phyloP scores from a whole-genome alignment of 1,140 invertebrate genomes.

The Sitobion miscanthi region DNA sequence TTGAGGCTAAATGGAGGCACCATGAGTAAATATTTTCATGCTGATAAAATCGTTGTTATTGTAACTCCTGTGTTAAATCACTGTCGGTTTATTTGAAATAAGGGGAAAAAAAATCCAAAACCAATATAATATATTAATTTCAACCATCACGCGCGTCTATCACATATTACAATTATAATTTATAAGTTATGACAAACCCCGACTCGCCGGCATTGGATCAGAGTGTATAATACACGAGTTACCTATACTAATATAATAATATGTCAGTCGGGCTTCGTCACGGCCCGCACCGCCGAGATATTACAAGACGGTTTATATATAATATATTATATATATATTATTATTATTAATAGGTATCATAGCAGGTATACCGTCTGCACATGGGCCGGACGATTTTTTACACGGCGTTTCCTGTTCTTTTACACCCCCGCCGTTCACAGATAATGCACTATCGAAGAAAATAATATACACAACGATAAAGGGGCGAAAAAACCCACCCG shows the following conservation, averaged over 20 bases:
- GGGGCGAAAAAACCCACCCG: not conserved
- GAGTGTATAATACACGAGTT: not conserved
- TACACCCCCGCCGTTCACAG: not conserved
- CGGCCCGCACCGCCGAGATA: not conserved
- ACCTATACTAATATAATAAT: not conserved
- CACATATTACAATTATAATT: not conserved
- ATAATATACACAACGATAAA: not conserved
- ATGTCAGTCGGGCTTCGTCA: not conserved
- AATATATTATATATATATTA: not conserved
- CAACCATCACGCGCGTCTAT: not conserved
- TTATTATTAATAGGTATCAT: not conserved
- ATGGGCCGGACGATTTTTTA: not conserved
- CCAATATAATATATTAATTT: not conserved
- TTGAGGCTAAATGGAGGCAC: not conserved
- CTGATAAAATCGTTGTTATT: not conserved
- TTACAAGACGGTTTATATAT: not conserved
- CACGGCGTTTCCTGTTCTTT: not conserved
- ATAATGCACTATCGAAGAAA: not conserved
- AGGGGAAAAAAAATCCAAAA: not conserved
- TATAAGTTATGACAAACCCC: not conserved
- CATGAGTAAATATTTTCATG: not conserved
- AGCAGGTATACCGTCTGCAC: slow-evolving; percentile 2
- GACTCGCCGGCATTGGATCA: not conserved
- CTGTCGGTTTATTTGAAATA: not conserved
- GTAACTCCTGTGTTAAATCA: not conserved